Conservation (phyloP, 2,797 vertebrate genomes). For the Aldrovandia affinis region DNA sequence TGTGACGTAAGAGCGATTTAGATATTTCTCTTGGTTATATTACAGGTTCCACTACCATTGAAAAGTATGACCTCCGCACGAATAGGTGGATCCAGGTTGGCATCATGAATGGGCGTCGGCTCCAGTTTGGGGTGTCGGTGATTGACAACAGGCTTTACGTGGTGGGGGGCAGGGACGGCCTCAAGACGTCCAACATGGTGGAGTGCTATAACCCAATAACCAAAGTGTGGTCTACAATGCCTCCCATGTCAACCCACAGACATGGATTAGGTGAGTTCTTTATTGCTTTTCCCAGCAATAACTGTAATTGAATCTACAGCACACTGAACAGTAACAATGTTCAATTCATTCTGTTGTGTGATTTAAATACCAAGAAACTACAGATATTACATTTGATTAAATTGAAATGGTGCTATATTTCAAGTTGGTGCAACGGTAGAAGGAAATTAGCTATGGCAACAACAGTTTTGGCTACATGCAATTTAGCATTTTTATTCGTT, state of each 20-base stretch:
- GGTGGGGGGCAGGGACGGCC: constrained; percentile 92
- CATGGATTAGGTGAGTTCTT: constrained; percentile 87
- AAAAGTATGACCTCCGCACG: constrained; percentile 93
- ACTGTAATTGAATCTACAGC: neutral
- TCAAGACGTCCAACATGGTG: constrained; percentile 95
- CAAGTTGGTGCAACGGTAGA: neutral
- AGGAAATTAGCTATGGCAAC: neutral
- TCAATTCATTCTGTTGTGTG: neutral
- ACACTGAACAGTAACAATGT: neutral
- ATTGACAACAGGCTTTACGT: constrained; percentile 96
- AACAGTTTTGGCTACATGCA: too few relatives aligned
- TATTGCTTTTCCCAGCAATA: neutral
- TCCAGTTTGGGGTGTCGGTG: constrained; percentile 96
- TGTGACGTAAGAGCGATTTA: neutral
- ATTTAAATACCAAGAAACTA: neutral
- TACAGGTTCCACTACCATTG: constrained; percentile 91
- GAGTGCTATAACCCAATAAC: constrained; percentile 92
- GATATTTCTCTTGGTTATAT: neutral
- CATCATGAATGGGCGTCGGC: constrained; percentile 87
- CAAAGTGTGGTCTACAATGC: constrained; percentile 96
- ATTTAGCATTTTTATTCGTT: neutral
- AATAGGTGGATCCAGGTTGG: constrained; percentile 93
- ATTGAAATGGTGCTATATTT: neutral
- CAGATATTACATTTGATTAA: neutral
- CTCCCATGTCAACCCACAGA: constrained; percentile 96